These are phyloP conservation scores for Chaitophorus viminalis DNA, from an alignment of 2,888 invertebrate species.

Conservation along the genomic window DNA sequence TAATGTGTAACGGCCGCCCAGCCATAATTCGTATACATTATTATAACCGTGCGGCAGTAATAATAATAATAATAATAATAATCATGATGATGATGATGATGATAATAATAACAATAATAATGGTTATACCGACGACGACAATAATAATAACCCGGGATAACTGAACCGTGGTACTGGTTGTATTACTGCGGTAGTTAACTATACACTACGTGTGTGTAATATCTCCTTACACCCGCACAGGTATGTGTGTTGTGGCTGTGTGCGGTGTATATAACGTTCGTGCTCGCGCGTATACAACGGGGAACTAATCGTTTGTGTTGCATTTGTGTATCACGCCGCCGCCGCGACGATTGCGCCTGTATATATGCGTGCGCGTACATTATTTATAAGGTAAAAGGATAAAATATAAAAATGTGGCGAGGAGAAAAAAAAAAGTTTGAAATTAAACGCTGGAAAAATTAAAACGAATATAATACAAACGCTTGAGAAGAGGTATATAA, in stretches of 20 bases:
- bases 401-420: no score
- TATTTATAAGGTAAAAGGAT: no score
- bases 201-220: not conserved
- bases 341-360: no score
- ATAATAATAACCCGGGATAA: conserved; percentile 1
- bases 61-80: no score
- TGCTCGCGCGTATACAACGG: not conserved
- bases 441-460: conserved; percentile 46
- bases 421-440: not conserved
- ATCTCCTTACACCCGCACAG: conserved; percentile 6
- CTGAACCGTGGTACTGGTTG: conserved; percentile 40
- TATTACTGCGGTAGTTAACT: not conserved
- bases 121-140: conserved; percentile 1
- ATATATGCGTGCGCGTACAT: no score
- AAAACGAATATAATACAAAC: conserved; percentile 29
- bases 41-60: not conserved
- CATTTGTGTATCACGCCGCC: not conserved
- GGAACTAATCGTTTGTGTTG: conserved; percentile 55
- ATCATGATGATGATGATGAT: no score
- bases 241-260: no score
- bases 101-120: no score
- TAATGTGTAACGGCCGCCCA: not conserved
- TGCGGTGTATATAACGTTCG: not conserved
- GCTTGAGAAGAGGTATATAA: not conserved
- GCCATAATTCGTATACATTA: no score